Conservation (phyloP, 1,140 invertebrate species). For the Akabosia matsudoensis region DNA sequence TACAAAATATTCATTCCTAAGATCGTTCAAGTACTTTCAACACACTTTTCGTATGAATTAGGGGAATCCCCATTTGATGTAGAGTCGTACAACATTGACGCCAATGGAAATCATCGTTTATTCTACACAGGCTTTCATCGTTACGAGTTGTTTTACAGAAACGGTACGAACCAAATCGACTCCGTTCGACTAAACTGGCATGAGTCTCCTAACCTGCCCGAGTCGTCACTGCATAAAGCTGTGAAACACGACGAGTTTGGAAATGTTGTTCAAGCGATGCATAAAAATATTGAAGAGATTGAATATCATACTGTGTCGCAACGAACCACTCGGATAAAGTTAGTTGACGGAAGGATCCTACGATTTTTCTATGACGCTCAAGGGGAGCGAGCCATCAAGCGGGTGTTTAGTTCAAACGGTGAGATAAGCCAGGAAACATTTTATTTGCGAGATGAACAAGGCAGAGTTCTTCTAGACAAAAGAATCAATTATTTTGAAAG, state of each 20-base stretch:
- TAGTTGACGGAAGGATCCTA: constrained; percentile 9
- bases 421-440: background rate
- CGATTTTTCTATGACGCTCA: constrained; percentile 28
- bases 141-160: background rate
- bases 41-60: background rate
- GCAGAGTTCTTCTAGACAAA: constrained; percentile 7
- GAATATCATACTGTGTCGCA: constrained; percentile 21
- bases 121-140: constrained; percentile 25
- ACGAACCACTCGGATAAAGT: constrained; percentile 1
- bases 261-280: constrained; percentile 31
- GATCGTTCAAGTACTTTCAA: too few relatives aligned
- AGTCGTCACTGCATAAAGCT: background rate
- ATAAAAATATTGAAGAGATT: constrained; percentile 28
- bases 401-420: background rate
- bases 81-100: constrained; percentile 26
- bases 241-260: constrained; percentile 25
- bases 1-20: background rate
- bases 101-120: constrained; percentile 24
- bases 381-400: constrained; percentile 32
- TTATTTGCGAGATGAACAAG: constrained; percentile 28
- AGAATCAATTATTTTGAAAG: background rate
- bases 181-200: background rate
- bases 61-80: constrained; percentile 11
- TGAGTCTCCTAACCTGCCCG: background rate
- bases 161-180: constrained; percentile 21